Conservation (phyloP, 1,140 invertebrate species). For the Venturia canescens region DNA sequence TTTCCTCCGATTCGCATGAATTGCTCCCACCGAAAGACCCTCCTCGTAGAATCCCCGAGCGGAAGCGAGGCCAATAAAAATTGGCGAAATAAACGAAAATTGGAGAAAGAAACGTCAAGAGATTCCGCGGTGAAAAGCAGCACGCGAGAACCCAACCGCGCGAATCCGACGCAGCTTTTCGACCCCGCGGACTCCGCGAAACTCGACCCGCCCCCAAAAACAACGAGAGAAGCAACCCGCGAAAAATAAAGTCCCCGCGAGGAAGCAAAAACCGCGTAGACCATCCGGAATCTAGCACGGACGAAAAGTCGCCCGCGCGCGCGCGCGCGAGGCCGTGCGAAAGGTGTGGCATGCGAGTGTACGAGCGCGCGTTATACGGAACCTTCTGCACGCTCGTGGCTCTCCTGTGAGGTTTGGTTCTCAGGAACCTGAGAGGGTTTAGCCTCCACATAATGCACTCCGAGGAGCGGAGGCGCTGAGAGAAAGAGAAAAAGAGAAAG, state of each 20-base stretch:
- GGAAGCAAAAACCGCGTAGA: not conserved
- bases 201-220: too few relatives aligned
- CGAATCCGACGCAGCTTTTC: too few relatives aligned
- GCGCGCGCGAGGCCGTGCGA: slow-evolving; percentile 47
- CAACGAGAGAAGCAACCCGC: not conserved
- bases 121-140: too few relatives aligned
- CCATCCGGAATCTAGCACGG: not conserved
- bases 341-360: slow-evolving; percentile 47
- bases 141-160: too few relatives aligned
- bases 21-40: too few relatives aligned
- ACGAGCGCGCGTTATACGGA: slow-evolving; percentile 10
- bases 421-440: slow-evolving; percentile 52
- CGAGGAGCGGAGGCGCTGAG: slow-evolving; percentile 29
- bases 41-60: too few relatives aligned
- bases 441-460: slow-evolving; percentile 43
- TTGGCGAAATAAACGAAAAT: too few relatives aligned
- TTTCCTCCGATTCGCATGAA: too few relatives aligned
- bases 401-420: slow-evolving; percentile 42
- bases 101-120: too few relatives aligned
- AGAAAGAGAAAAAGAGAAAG: not conserved
- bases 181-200: too few relatives aligned
- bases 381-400: not conserved
- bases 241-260: not conserved
- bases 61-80: too few relatives aligned
- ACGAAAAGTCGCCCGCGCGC: slow-evolving; percentile 37